Base-by-base conservation (phyloP, 2,888 invertebrate genomes). In the Pristionchus exspectatus region DNA sequence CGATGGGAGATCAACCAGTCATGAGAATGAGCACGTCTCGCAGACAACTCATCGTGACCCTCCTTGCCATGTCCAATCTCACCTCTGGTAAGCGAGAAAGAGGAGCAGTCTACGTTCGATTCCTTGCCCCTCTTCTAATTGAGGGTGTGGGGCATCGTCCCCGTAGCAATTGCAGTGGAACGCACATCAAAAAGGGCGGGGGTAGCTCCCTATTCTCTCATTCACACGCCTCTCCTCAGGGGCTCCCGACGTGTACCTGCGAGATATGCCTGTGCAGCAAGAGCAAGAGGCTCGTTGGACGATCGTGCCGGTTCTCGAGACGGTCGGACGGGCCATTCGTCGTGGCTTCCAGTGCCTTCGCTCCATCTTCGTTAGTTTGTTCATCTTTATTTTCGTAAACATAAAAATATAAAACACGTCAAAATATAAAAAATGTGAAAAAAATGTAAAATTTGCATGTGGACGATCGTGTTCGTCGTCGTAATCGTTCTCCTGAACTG, bases 381-480 rank as follows among this genome's bases (percentile, higher is more conserved):
- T 10, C 12, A 1, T 0, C 0, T 21, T 63, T 12, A 16, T 72
- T 16, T 30, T 72, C 30, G 72, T 16, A 12, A 72, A 72, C 4
- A n/a, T n/a, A n/a, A n/a, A 33, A 72, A 33, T 33, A 30, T 72
- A 27, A 24, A 30, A 33, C 5, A 1, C 9, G 16, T n/a, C n/a
- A n/a, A 33, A 72, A 33, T 33, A 30, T 72, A 27, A 24, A 30
- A 33, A 33, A 1, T 30, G 16, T n/a, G 16, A 33, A 30, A 72
- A 33, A 14, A 5, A 72, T 59, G 63, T 4, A 24, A 63, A 21
- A n/a, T n/a, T 72, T 72, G 30, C 33, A 72, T 0, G 72, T 72
- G 72, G 72, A 72, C 72, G 72, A 72, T 12, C 72, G 72, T 72
- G 72, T 72, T 4, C 30, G 33, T 33, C 72, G 72, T 14, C 72